Conservation (phyloP, 2,113 vertebrate genomes). For the Peromyscus californicus region DNA sequence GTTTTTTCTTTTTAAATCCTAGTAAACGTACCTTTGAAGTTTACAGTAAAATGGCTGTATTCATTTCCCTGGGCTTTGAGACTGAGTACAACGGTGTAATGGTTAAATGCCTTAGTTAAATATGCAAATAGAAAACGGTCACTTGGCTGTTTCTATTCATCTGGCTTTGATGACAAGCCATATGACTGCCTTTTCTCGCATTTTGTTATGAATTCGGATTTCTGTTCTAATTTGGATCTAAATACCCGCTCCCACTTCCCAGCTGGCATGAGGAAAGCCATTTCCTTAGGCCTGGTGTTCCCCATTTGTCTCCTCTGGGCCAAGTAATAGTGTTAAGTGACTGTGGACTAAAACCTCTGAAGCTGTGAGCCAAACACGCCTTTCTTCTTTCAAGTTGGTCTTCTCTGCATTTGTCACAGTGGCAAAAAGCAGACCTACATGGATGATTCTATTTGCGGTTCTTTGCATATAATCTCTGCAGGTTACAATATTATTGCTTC, state of each 20-base stretch:
- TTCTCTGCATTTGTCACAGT: neutral
- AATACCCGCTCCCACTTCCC: neutral
- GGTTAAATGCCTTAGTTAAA: neutral
- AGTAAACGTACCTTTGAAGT: neutral
- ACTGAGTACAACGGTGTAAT: neutral
- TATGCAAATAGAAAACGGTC: neutral
- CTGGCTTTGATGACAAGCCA: neutral
- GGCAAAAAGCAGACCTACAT: accelerated
- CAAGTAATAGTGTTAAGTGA: neutral
- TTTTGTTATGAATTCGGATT: neutral
- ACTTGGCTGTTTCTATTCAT: neutral
- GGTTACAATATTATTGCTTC: neutral
- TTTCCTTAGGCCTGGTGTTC: neutral
- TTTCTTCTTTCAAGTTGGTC: neutral
- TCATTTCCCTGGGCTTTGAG: neutral
- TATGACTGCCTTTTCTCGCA: neutral
- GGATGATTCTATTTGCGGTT: neutral
- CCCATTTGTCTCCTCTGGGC: too few relatives aligned
- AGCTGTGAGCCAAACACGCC: neutral
- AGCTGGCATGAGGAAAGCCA: neutral
- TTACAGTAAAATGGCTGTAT: neutral
- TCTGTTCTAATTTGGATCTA: neutral
- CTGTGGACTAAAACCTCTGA: neutral
- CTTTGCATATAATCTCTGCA: neutral
- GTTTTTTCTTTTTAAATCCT: neutral